Percentiles rank a stretch among this genome's conserved stretches.
These are phyloP conservation scores for Oppia nitens DNA, from an alignment of 1,140 invertebrate species.

Conservation along the genomic window DNA sequence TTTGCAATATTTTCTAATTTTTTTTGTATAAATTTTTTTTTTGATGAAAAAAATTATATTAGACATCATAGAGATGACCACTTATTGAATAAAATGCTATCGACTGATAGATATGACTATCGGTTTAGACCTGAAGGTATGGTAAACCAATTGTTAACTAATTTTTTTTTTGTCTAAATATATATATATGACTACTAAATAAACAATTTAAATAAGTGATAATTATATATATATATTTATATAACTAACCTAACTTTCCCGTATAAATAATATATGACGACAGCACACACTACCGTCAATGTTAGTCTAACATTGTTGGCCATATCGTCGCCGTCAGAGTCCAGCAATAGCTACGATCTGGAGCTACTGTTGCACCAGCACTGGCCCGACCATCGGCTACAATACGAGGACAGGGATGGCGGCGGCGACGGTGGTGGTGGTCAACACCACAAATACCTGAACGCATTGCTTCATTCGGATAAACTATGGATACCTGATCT, in stretches of 20 bases:
- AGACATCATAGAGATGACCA: slow-evolving; percentile 17
- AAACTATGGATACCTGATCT: slow-evolving; percentile 81
- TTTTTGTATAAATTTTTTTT: no score
- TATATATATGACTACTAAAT: no score
- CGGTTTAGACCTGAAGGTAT: slow-evolving; percentile 20
- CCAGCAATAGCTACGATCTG: slow-evolving; percentile 87
- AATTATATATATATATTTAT: no score
- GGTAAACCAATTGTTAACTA: background rate
- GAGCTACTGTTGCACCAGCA: slow-evolving; percentile 76
- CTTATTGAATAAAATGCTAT: slow-evolving; percentile 19
- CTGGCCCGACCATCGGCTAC: slow-evolving; percentile 69
- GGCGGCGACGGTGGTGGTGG: no score
- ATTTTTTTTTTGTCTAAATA: slow-evolving; percentile 21
- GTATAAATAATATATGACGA: no score
- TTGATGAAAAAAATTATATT: background rate
- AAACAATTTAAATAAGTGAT: no score
- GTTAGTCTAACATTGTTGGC: slow-evolving; percentile 78
- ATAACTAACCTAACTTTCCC: no score
- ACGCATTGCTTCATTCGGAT: slow-evolving; percentile 73
- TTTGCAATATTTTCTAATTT: no score
- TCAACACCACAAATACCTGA: slow-evolving; percentile 61
- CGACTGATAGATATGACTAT: slow-evolving; percentile 19
- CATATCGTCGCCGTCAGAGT: slow-evolving; percentile 81
- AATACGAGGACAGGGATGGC: slow-evolving; percentile 63
- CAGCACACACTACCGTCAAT: slow-evolving; percentile 73